Conservation (phyloP, 2,113 vertebrate genomes). For the Petrocephalus zakoni region DNA sequence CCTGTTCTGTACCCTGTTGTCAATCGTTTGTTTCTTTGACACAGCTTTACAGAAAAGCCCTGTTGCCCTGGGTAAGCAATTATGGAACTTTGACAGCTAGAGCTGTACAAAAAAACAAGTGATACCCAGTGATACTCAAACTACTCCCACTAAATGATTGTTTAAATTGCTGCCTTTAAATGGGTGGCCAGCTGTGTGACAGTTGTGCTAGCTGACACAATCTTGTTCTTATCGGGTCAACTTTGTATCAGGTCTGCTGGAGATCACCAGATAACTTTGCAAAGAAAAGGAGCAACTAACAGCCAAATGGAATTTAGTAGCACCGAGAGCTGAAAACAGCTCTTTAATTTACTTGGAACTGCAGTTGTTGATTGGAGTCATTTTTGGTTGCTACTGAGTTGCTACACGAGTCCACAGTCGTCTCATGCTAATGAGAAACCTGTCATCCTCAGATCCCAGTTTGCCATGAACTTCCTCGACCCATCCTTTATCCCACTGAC, state of each 20-base stretch:
- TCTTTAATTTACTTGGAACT: constrained; percentile 39
- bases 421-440: not conserved
- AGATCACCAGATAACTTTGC: constrained; percentile 16
- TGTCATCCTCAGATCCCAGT: constrained; percentile 72
- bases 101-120: not conserved
- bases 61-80: not conserved
- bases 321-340: constrained; percentile 32
- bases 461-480: constrained; percentile 92
- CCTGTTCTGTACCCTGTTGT: not conserved
- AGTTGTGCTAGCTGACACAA: not conserved
- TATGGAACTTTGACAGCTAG: not conserved
- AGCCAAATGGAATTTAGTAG: constrained; percentile 36
- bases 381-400: not conserved
- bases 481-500: constrained; percentile 80
- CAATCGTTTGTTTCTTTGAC: not conserved
- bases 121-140: not conserved
- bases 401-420: not conserved
- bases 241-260: not conserved
- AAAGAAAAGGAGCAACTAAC: constrained; percentile 22
- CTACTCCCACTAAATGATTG: not conserved
- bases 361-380: constrained; percentile 12
- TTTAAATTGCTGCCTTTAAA: not conserved
- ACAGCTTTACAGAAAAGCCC: not conserved
- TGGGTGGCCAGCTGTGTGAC: not conserved
- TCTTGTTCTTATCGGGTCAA: constrained; percentile 9